phyloP scores from a whole-genome alignment of 2,888 invertebrate genomes.

The Drosophila conformis region DNA sequence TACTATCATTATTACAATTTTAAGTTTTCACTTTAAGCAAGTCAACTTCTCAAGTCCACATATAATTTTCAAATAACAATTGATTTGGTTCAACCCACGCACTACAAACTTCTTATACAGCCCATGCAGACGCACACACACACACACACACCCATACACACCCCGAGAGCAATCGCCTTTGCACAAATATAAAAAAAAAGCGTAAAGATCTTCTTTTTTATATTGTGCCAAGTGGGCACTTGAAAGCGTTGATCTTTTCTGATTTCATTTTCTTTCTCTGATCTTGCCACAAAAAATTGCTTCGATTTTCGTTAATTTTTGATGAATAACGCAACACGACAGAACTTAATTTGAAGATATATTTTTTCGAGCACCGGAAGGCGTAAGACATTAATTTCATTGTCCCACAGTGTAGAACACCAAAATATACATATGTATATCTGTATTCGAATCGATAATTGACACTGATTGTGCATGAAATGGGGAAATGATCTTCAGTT shows the following conservation, averaged over 20 bases:
- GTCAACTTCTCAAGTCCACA: neutral
- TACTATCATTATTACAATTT: neutral
- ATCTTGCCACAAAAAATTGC: conserved; percentile 57
- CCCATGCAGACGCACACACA: conserved; percentile 35
- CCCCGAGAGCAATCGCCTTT: conserved; percentile 36
- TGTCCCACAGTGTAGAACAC: conserved; percentile 56
- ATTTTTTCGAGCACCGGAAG: conserved; percentile 75
- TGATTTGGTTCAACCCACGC: conserved; percentile 12
- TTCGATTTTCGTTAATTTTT: conserved; percentile 75
- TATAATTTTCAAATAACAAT: neutral
- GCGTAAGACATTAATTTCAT: conserved; percentile 62
- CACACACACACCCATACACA: conserved; percentile 7
- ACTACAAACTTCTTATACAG: conserved; percentile 33
- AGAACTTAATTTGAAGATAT: conserved; percentile 75
- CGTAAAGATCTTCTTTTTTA: conserved; percentile 56
- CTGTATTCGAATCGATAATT: conserved; percentile 62
- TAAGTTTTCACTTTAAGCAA: neutral
- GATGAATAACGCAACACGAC: conserved; percentile 51
- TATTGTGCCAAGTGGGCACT: conserved; percentile 78
- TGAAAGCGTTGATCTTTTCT: conserved; percentile 74
- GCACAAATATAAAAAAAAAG: conserved; percentile 35
- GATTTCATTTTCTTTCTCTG: conserved; percentile 68
- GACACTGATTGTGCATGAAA: conserved; percentile 64
- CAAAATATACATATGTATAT: conserved; percentile 7
- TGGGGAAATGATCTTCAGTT: conserved; percentile 56